Conservation (phyloP, 2,113 vertebrate genomes). For the Grammomys dolichurus region DNA sequence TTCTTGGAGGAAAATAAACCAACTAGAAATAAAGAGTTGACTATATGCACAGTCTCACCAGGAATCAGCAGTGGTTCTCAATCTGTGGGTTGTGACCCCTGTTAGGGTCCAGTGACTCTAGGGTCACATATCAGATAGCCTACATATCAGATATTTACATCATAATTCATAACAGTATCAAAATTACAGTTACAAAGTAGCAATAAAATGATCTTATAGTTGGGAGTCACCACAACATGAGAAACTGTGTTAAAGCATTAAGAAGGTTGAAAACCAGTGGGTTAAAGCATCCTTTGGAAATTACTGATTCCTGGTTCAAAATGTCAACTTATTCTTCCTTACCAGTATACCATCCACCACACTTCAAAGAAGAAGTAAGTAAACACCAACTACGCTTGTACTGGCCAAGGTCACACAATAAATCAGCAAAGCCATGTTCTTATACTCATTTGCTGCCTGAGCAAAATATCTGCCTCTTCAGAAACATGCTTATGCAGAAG, state of each 20-base stretch:
- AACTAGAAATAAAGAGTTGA: background rate
- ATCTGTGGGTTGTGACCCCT: background rate
- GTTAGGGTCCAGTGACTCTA: background rate
- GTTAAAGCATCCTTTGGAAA: background rate
- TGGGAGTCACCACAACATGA: background rate
- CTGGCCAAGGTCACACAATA: background rate
- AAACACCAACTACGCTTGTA: background rate
- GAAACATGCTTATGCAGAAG: conserved; percentile 37
- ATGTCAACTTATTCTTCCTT: background rate
- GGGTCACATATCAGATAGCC: background rate
- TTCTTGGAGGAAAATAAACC: background rate
- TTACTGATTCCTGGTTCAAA: background rate
- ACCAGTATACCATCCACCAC: background rate
- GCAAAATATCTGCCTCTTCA: conserved; percentile 28
- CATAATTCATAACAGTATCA: background rate
- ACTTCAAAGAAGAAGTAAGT: conserved; percentile 20
- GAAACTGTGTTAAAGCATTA: background rate
- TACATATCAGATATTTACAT: background rate
- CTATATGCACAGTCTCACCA: background rate
- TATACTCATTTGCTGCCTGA: background rate
- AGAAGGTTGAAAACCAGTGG: background rate
- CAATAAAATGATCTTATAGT: background rate
- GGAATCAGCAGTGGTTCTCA: background rate
- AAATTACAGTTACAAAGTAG: background rate
- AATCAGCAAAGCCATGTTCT: background rate